Evolutionary conservation across 2,888 invertebrate species (phyloP).

Genomic region (Kuschelorhynchus macadamiae): DNA sequence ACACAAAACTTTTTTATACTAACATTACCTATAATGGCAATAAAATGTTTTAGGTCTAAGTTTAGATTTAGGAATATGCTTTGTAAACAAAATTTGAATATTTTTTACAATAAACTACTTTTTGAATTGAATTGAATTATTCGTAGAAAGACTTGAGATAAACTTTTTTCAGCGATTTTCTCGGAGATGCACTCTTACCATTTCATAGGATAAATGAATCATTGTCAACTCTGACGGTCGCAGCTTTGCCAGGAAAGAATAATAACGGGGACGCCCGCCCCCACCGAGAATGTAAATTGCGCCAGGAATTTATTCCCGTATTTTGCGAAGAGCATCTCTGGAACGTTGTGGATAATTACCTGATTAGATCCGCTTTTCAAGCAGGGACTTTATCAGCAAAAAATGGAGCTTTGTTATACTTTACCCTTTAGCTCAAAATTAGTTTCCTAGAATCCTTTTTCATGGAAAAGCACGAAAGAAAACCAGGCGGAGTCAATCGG

Average conservation of each 20-base stretch:
- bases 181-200: constrained; percentile 28
- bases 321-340: constrained; percentile 6
- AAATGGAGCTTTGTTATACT: background rate
- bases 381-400: background rate
- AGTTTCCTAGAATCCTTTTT: too few species aligned
- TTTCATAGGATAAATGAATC: constrained; percentile 40
- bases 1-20: too few species aligned
- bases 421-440: too few species aligned
- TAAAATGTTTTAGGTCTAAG: too few species aligned
- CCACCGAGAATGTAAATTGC: constrained; percentile 28
- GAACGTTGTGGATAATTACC: constrained; percentile 13
- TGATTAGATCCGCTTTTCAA: background rate
- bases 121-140: too few species aligned
- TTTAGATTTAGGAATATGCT: too few species aligned
- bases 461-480: too few species aligned
- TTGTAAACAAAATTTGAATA: too few species aligned
- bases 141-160: too few species aligned
- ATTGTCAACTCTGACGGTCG: constrained; percentile 34
- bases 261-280: constrained; percentile 28
- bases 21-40: too few species aligned
- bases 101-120: too few species aligned
- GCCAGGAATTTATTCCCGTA: constrained; percentile 3
- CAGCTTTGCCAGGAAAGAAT: constrained; percentile 32
- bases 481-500: too few species aligned
- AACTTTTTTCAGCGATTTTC: constrained; percentile 14